A percentile compares a stretch with the other conserved stretches of the same genome.
Evolutionary conservation across 2,113 vertebrate species (phyloP).

Genomic region (Tautogolabrus adspersus): DNA sequence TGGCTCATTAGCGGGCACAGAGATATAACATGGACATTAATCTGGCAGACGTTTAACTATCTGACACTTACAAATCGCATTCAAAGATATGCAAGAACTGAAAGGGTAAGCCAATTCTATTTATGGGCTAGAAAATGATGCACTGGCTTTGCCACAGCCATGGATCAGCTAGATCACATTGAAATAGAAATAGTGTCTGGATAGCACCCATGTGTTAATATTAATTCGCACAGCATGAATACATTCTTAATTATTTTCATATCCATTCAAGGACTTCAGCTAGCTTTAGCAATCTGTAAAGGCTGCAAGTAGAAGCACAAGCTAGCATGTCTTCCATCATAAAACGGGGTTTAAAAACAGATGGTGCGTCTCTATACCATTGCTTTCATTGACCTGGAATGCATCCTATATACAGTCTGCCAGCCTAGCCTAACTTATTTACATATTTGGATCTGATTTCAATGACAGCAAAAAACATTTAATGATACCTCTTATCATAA

Average conservation of each 20-base stretch:
- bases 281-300: not conserved
- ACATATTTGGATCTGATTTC: too few species aligned
- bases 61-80: constrained; percentile 36
- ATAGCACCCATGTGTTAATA: not conserved
- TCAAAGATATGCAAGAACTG: not conserved
- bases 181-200: not conserved
- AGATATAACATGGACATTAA: constrained; percentile 57
- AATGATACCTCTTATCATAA: too few species aligned
- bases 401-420: too few species aligned
- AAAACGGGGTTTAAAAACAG: not conserved
- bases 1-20: constrained; percentile 49
- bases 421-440: too few species aligned
- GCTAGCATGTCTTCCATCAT: not conserved
- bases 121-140: not conserved
- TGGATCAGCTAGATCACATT: not conserved
- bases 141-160: not conserved
- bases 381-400: not conserved
- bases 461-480: too few species aligned
- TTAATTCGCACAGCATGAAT: not conserved
- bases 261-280: not conserved
- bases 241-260: not conserved
- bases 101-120: not conserved
- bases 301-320: not conserved
- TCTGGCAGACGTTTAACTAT: constrained; percentile 48
- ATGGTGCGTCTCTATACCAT: not conserved